phyloP scores from a whole-genome alignment of 2,113 vertebrate genomes.

The Mungos mungo region DNA sequence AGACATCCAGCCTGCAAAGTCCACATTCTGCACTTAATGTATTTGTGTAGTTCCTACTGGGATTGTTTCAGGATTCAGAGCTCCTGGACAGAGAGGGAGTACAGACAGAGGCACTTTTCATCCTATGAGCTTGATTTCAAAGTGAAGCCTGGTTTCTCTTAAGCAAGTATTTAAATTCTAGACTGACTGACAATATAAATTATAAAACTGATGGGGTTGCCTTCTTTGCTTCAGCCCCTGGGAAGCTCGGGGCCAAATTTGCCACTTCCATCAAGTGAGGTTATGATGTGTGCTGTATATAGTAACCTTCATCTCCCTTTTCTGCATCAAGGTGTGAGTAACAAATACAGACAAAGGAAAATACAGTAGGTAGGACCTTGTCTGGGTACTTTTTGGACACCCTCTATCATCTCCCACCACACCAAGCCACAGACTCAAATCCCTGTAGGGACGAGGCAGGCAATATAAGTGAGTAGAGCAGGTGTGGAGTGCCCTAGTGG shows the following conservation, averaged over 20 bases:
- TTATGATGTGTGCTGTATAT: not conserved
- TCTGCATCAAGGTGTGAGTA: not conserved
- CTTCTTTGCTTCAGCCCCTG: not conserved
- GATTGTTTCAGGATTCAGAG: slow-evolving; percentile 33
- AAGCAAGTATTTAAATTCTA: not conserved
- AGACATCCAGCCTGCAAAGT: not conserved
- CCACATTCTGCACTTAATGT: not conserved
- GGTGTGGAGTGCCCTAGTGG: not conserved
- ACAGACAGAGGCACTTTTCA: slow-evolving; percentile 15
- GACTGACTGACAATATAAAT: not conserved
- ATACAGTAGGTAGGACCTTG: not conserved
- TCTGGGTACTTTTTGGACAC: not conserved
- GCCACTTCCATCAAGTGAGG: not conserved
- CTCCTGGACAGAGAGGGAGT: not conserved
- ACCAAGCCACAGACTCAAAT: not conserved
- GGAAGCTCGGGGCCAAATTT: not conserved
- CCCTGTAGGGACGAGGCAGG: not conserved
- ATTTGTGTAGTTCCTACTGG: slow-evolving; percentile 33
- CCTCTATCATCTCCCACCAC: not conserved
- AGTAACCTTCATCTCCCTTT: not conserved
- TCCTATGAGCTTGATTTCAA: slow-evolving; percentile 9
- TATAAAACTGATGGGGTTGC: not conserved
- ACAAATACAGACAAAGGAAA: not conserved
- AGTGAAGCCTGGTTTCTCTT: not conserved
- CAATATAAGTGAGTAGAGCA: too few species aligned